Conservation (phyloP, 2,797 vertebrate species). For the Astyanax mexicanus region DNA sequence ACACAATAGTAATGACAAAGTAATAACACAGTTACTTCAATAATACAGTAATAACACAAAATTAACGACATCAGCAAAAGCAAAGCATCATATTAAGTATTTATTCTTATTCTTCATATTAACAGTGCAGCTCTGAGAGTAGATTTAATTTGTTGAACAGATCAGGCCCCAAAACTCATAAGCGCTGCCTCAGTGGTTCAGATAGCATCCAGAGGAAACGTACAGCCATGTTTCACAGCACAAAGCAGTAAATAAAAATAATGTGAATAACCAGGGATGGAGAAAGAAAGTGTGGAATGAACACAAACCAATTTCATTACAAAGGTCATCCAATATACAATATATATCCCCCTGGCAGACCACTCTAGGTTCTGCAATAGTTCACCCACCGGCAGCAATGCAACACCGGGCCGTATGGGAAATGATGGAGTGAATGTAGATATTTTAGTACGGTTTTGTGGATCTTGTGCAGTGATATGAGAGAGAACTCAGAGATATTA, state of each 20-base stretch:
- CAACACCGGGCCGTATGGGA: not conserved
- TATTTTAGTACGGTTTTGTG: not conserved
- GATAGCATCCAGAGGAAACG: constrained; percentile 14
- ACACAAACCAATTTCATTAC: constrained; percentile 27
- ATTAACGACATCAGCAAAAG: too few species aligned
- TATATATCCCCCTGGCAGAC: constrained; percentile 3
- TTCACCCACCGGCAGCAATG: constrained; percentile 1
- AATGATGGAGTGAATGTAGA: not conserved
- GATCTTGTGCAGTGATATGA: not conserved
- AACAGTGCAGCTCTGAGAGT: too few species aligned
- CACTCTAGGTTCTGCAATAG: constrained; percentile 2
- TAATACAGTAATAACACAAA: too few species aligned
- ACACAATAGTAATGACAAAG: too few species aligned
- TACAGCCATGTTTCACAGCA: constrained; percentile 6
- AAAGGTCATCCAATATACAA: constrained; percentile 32
- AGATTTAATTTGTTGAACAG: constrained; percentile 1
- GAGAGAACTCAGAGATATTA: not conserved
- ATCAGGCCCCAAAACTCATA: not conserved
- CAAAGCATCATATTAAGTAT: too few species aligned
- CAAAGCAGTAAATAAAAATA: constrained; percentile 29
- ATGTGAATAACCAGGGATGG: constrained; percentile 12
- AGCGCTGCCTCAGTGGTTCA: not conserved
- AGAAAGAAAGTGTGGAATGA: constrained; percentile 1
- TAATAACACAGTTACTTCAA: too few species aligned
- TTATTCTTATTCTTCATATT: too few species aligned